Evolutionary conservation across 2,888 invertebrate species (phyloP), one percentile per base, ranked within the genome.

Genomic region (Embidobia sp.): DNA sequence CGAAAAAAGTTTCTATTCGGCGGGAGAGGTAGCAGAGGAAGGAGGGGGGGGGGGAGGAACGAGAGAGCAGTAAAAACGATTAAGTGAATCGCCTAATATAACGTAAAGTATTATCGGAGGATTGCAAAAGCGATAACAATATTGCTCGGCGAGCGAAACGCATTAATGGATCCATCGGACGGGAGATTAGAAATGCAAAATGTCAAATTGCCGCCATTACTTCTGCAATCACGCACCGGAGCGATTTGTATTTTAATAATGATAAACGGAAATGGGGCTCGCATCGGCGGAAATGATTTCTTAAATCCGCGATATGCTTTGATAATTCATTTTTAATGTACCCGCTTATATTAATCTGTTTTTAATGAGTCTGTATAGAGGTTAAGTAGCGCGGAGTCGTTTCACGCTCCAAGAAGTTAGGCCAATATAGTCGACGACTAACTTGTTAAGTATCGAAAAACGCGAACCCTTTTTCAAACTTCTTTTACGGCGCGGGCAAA

Each of bases 291-390:
- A 72, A 72, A 72, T 64, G 55, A 48, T 73, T 74, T 49, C 57
- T 67, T 37, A 35, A 64, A 63, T 63, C 37, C 27, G 26, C 22
- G 55, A 53, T 42, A 26, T 44, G 59, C 49, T 67, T 61, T 46
- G 74, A 61, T 75, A 59, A 67, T 75, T 67, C 53, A 67, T 74
- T 67, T 74, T 75, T 61, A 61, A 53, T 67, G 67, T 18, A 16
- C 37, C 29, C 29, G 33, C 49, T 64, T 33, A 4, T 64, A 53
- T 73, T 73, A 73, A 73, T 73, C 40, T 55, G 22, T 55, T 55
- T 53, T 55, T 72, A 72, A 72, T 72, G 63, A 53, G 26, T 40
- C 46, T 33, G 22, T 8, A 49, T 57, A 53, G 37, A 73, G 42
- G 64, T 64, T 73, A 64, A 66, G 64, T 63, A 57, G 63, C 35